Percentiles rank a stretch among this genome's conserved stretches.
These are phyloP conservation scores for Sebastolobus altivelis DNA, from an alignment of 2,797 vertebrate genomes.

Conservation along the genomic window DNA sequence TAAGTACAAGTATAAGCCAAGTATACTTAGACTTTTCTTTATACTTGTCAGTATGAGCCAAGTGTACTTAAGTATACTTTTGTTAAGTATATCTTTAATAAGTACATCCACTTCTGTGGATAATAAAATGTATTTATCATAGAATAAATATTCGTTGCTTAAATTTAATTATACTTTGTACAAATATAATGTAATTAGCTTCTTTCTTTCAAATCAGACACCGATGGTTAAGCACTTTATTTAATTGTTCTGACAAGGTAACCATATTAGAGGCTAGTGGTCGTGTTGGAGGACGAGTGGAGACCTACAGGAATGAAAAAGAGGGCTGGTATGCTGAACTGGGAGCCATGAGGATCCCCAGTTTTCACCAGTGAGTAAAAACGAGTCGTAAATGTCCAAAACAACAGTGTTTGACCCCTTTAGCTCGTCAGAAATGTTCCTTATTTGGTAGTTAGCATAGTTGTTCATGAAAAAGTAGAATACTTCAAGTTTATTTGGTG, in stretches of 20 bases:
- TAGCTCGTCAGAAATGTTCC: background rate
- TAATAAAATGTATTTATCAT: no score
- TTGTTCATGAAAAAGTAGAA: no score
- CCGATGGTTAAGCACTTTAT: background rate
- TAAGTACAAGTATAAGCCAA: no score
- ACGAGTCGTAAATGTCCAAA: background rate
- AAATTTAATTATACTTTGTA: no score
- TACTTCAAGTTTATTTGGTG: no score
- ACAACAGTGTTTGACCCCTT: background rate
- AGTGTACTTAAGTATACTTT: no score
- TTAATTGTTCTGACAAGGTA: conserved; percentile 61
- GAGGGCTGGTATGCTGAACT: conserved; percentile 86
- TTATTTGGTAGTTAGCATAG: background rate
- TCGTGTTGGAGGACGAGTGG: conserved; percentile 83
- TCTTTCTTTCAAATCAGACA: background rate
- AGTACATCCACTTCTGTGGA: no score
- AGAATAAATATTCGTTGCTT: no score
- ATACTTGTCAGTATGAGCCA: no score
- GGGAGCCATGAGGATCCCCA: conserved; percentile 88
- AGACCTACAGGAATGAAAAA: conserved; percentile 79
- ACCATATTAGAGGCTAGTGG: conserved; percentile 82
- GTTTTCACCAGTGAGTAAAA: conserved; percentile 73
- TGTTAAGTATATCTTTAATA: no score
- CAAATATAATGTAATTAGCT: background rate
- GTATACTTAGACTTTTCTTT: no score